Conservation (phyloP, 2,888 invertebrate genomes). For the Catocala fraxini region DNA sequence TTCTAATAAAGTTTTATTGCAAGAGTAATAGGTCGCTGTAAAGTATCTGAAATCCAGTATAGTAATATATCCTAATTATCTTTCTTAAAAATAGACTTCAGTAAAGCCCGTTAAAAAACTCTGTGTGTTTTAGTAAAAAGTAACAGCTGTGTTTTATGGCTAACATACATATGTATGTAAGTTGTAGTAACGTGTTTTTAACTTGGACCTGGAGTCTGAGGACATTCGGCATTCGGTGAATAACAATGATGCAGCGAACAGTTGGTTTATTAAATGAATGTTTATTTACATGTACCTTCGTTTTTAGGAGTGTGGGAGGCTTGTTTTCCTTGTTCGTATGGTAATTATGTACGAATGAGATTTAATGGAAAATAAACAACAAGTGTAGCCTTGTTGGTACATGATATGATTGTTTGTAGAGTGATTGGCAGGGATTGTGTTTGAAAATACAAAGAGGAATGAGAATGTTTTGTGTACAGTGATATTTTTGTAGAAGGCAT, state of each 20-base stretch:
- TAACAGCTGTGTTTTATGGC: too few species aligned
- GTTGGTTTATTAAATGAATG: conserved; percentile 41
- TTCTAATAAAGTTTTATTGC: too few species aligned
- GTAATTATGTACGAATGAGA: conserved; percentile 30
- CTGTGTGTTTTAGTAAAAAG: too few species aligned
- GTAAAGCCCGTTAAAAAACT: too few species aligned
- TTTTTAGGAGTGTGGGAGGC: conserved; percentile 12
- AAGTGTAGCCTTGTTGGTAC: not conserved
- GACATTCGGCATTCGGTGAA: conserved; percentile 31
- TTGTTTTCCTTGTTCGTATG: conserved; percentile 35
- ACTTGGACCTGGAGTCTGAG: conserved; percentile 11
- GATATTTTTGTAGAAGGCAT: too few species aligned
- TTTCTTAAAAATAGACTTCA: too few species aligned
- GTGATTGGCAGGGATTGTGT: too few species aligned
- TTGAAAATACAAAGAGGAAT: too few species aligned
- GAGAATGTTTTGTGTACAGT: too few species aligned
- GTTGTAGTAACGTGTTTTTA: conserved; percentile 32
- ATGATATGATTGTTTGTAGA: not conserved
- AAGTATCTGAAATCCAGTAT: too few species aligned
- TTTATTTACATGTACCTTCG: conserved; percentile 12
- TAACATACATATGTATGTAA: not conserved
- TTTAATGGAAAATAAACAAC: conserved; percentile 5
- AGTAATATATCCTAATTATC: too few species aligned
- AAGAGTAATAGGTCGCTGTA: too few species aligned
- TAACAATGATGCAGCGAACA: conserved; percentile 41